Conservation (phyloP, 2,113 vertebrate genomes). For the Pituophis catenifer region DNA sequence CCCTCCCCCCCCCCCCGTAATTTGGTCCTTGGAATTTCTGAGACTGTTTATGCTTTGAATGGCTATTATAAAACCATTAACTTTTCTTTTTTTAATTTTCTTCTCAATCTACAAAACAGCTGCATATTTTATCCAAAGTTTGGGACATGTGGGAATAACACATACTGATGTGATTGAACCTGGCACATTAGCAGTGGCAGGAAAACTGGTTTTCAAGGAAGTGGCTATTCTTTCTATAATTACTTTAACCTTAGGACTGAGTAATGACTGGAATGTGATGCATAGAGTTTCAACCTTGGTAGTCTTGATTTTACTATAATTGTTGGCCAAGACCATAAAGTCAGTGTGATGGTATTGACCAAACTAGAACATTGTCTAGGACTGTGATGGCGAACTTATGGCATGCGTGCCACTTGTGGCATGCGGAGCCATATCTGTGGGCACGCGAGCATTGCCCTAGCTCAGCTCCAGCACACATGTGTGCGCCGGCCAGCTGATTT, state of each 20-base stretch:
- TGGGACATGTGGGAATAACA: neutral
- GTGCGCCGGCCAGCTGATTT: too few species aligned
- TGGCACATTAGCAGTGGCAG: neutral
- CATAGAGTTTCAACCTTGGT: neutral
- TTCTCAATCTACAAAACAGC: neutral
- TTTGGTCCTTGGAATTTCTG: neutral
- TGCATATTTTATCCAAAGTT: neutral
- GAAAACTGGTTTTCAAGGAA: neutral
- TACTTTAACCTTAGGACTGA: neutral
- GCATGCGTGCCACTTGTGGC: too few species aligned
- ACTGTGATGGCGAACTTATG: neutral
- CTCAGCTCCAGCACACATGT: too few species aligned
- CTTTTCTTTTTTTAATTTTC: neutral
- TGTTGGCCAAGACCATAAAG: neutral
- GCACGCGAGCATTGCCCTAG: too few species aligned
- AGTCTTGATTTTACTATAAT: neutral
- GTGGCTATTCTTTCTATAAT: neutral
- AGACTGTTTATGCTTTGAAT: neutral
- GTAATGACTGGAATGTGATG: neutral
- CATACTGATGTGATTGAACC: neutral
- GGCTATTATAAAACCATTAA: neutral
- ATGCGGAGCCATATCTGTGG: too few species aligned
- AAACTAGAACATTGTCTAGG: neutral
- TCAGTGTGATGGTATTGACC: neutral
- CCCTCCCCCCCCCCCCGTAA: too few species aligned